Evolutionary conservation across 2,797 vertebrate species (phyloP), one percentile per base, ranked within the genome.

Genomic region (Holocentrus rufus): DNA sequence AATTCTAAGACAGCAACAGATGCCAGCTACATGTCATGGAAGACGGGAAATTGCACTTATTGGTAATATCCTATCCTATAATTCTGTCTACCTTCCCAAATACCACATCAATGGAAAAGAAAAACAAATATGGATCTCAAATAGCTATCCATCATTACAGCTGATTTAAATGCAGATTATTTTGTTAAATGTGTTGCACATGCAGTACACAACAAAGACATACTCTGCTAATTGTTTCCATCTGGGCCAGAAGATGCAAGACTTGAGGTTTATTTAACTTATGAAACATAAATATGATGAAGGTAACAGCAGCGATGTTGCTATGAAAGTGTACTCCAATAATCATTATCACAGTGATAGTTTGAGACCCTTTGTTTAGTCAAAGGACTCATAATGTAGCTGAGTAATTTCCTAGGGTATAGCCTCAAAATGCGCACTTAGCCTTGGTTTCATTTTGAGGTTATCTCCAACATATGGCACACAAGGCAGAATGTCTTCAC

Each of bases 51-150:
- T 82, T 85, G 67, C 68, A 74, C 69, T 88, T 84, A 79, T 76
- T 82, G 77, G 83, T 88, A 81, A 86, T 84, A 85, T 77, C 78
- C 81, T 76, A 79, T 83, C 83, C 82, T 85, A 67, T 87, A 87
- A 86, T 87, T 91, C 82, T 49, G 73, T 55, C 81, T 86, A 82
- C 87, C 88, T 90, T 88, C 72, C 72, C 71, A 17, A 69, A 87
- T 42, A 89, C 89, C 86, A 91, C 87, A 91, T 87, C 77, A 88
- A 22, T 78, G 27, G 66, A 31, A 46, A 17, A 71, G 64, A 74
- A 76, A 77, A 91, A 83, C 70, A 85, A 88, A 86, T 79, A 85
- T 25, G 56, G 54, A 74, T 84, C 76, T 78, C 66, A 66, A 75
- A 66, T 62, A 74, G 65, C 79, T 88, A 83, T 86, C 69, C 65